Conservation (phyloP, 2,797 vertebrate species). For the Epinephelus malabaricus region DNA sequence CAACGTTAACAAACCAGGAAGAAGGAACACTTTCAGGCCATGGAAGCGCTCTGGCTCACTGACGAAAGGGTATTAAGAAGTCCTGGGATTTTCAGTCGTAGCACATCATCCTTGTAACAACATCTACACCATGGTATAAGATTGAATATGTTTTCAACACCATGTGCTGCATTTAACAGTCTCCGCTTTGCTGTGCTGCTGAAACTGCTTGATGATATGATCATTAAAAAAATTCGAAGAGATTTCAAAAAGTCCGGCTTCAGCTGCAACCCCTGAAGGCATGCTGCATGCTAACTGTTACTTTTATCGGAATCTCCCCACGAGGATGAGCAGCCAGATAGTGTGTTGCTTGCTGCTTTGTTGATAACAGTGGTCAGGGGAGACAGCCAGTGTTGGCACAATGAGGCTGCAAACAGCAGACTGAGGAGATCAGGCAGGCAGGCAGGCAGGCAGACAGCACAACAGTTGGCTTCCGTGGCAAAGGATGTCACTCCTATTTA, state of each 20-base stretch:
- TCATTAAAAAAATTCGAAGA: slow-evolving; percentile 23
- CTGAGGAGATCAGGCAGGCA: slow-evolving; percentile 63
- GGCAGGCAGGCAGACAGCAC: slow-evolving; percentile 33
- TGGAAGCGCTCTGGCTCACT: slow-evolving; percentile 5
- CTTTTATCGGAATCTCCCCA: slow-evolving; percentile 70
- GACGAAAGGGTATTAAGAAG: slow-evolving; percentile 36
- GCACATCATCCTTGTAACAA: not conserved
- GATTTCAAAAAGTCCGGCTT: slow-evolving; percentile 26
- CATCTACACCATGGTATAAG: not conserved
- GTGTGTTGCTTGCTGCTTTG: slow-evolving; percentile 57
- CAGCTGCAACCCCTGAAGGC: slow-evolving; percentile 40
- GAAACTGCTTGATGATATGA: slow-evolving; percentile 3
- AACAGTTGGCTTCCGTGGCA: slow-evolving; percentile 58
- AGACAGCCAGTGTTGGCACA: slow-evolving; percentile 51
- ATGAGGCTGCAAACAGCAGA: slow-evolving; percentile 64
- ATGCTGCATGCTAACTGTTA: slow-evolving; percentile 68
- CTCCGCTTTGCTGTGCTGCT: slow-evolving; percentile 1
- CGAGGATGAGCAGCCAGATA: slow-evolving; percentile 66
- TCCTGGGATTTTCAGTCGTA: not conserved
- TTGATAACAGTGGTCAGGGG: slow-evolving; percentile 72
- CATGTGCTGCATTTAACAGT: not conserved
- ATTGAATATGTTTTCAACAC: not conserved
- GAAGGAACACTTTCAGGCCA: slow-evolving; percentile 53
- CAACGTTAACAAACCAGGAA: slow-evolving; percentile 53
- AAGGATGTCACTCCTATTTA: slow-evolving; percentile 53